Conservation (phyloP, 2,888 invertebrate species). For the Panorpa germanica region DNA sequence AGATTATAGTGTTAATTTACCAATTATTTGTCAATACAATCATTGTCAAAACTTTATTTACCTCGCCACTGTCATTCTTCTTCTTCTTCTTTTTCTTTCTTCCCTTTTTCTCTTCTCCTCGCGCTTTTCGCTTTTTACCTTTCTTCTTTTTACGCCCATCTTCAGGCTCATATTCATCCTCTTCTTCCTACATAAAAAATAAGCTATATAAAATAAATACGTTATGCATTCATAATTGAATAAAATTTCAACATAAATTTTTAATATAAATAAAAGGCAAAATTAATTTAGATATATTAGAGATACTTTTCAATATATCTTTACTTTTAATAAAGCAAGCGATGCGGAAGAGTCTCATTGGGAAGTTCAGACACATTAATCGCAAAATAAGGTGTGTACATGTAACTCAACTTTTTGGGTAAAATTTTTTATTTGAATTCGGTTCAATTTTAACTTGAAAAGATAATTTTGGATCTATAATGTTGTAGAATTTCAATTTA, state of each 20-base stretch:
- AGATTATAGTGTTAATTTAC: slow-evolving; percentile 9
- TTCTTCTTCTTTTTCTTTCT: slow-evolving; percentile 89
- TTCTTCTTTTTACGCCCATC: slow-evolving; percentile 77
- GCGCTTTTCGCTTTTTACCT: slow-evolving; percentile 82
- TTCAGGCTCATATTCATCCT: slow-evolving; percentile 75
- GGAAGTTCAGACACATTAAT: too few relatives aligned
- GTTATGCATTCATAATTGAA: slow-evolving; percentile 1
- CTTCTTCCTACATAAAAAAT: slow-evolving; percentile 41
- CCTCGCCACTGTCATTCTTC: slow-evolving; percentile 81
- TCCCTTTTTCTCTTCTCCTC: slow-evolving; percentile 79
- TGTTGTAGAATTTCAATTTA: too few relatives aligned
- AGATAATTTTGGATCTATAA: too few relatives aligned
- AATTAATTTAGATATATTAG: slow-evolving; percentile 7
- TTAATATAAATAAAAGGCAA: slow-evolving; percentile 7
- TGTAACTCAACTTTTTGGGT: too few relatives aligned
- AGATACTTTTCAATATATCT: too few relatives aligned
- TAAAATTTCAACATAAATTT: slow-evolving; percentile 10
- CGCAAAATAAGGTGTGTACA: too few relatives aligned
- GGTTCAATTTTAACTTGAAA: too few relatives aligned
- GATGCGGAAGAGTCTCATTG: too few relatives aligned
- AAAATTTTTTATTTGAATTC: too few relatives aligned
- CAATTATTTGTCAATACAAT: too few relatives aligned
- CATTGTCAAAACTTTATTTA: slow-evolving; percentile 21
- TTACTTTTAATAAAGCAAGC: too few relatives aligned
- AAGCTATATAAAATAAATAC: slow-evolving; percentile 8